These are phyloP conservation scores for Cottus gobio DNA, from an alignment of 2,113 vertebrate species.

Conservation along the genomic window DNA sequence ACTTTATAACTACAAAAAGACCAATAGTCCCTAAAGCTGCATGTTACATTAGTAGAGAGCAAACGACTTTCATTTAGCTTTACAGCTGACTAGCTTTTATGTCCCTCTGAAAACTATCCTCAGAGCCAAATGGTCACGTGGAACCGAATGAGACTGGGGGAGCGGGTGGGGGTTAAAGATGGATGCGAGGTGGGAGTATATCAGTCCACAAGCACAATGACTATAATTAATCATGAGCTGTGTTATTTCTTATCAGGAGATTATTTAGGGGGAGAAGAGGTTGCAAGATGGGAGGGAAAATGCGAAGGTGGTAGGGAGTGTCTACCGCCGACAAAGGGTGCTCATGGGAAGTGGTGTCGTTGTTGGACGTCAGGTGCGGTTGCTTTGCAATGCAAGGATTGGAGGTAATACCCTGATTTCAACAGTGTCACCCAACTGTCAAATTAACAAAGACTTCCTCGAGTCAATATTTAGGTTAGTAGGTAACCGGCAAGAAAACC, in stretches of 20 bases:
- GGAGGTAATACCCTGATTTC: constrained; percentile 17
- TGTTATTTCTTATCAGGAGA: constrained; percentile 81
- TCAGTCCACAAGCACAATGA: constrained; percentile 81
- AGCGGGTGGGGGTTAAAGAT: constrained; percentile 69
- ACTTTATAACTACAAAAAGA: constrained; percentile 87
- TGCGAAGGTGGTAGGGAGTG: constrained; percentile 40
- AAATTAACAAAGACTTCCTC: constrained; percentile 54
- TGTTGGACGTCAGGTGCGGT: constrained; percentile 22
- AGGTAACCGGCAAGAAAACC: not conserved
- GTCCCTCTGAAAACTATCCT: constrained; percentile 82
- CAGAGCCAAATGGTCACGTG: constrained; percentile 70
- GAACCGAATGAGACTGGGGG: constrained; percentile 48
- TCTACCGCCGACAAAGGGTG: constrained; percentile 25
- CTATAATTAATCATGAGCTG: constrained; percentile 82
- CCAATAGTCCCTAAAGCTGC: constrained; percentile 87
- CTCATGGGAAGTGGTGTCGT: not conserved
- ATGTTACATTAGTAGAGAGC: constrained; percentile 86
- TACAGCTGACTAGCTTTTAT: constrained; percentile 87
- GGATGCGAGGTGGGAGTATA: constrained; percentile 78
- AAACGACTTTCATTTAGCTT: constrained; percentile 89
- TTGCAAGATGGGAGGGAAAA: constrained; percentile 37
- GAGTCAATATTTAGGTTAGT: constrained; percentile 46
- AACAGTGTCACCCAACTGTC: constrained; percentile 9
- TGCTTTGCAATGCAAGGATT: not conserved
- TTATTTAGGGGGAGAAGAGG: constrained; percentile 72